These are phyloP conservation scores for Myotis yumanensis DNA, from an alignment of 2,113 vertebrate species.

Conservation along the genomic window DNA sequence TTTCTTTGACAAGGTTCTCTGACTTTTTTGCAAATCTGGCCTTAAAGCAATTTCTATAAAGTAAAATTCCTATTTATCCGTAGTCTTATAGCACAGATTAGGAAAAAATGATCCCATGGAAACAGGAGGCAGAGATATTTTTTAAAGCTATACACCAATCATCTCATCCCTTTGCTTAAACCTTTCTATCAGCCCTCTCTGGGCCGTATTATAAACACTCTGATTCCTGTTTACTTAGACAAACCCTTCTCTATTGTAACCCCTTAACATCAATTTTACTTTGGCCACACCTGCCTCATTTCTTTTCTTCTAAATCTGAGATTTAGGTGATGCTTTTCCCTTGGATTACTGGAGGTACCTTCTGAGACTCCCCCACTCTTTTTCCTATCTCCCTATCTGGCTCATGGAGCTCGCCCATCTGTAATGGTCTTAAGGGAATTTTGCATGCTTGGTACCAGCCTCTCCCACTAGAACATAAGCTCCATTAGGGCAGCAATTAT, in stretches of 20 bases:
- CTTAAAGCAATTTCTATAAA: conserved; percentile 50
- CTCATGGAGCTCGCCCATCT: background rate
- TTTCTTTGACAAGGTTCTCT: background rate
- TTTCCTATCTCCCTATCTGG: background rate
- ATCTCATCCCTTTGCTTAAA: background rate
- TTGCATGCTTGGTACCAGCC: background rate
- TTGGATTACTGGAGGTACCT: background rate
- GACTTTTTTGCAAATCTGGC: conserved; percentile 31
- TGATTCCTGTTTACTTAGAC: background rate
- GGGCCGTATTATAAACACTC: background rate
- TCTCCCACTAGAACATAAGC: background rate
- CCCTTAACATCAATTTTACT: background rate
- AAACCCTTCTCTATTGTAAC: background rate
- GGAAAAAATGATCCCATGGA: background rate
- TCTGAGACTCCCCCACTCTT: background rate
- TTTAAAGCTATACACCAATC: conserved; percentile 39
- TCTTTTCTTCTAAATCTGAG: background rate
- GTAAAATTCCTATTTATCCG: conserved; percentile 39
- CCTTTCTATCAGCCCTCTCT: background rate
- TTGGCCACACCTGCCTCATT: background rate
- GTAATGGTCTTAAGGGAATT: background rate
- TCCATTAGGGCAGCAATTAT: background rate
- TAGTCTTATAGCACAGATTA: conserved; percentile 13
- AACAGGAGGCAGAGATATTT: conserved; percentile 9
- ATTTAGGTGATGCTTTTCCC: background rate